Conservation (phyloP, 2,797 vertebrate species). For the Rhinella marina region DNA sequence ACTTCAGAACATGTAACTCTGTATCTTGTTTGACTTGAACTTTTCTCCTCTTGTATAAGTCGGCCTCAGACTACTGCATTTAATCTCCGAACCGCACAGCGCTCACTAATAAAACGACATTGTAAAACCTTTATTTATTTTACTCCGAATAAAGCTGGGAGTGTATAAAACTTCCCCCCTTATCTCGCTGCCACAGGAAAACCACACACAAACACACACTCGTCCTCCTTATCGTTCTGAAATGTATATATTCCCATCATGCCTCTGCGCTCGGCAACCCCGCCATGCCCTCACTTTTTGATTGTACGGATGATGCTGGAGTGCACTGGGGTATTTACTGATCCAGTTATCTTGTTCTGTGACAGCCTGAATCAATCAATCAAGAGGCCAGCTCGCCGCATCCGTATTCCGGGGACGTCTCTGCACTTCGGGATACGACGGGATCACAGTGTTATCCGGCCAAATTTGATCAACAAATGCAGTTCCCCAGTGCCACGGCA, state of each 20-base stretch:
- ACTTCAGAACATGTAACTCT: not conserved
- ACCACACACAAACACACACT: slow-evolving; percentile 66
- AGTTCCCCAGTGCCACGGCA: slow-evolving; percentile 88
- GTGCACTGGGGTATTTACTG: slow-evolving; percentile 89
- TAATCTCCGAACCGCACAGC: slow-evolving; percentile 39
- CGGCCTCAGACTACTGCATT: not conserved
- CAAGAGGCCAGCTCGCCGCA: slow-evolving; percentile 77
- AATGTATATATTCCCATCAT: slow-evolving; percentile 80
- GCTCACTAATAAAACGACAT: slow-evolving; percentile 50
- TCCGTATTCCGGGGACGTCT: slow-evolving; percentile 85
- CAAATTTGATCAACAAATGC: slow-evolving; percentile 97
- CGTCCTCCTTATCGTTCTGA: slow-evolving; percentile 67
- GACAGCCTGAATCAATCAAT: slow-evolving; percentile 97
- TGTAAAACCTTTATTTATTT: slow-evolving; percentile 55
- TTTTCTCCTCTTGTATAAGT: slow-evolving; percentile 19
- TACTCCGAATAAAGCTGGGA: slow-evolving; percentile 45
- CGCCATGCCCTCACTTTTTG: slow-evolving; percentile 78
- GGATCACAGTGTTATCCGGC: slow-evolving; percentile 86
- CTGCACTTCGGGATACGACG: slow-evolving; percentile 81
- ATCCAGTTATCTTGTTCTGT: slow-evolving; percentile 96
- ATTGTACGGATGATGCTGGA: slow-evolving; percentile 80
- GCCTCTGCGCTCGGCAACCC: slow-evolving; percentile 75
- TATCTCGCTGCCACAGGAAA: slow-evolving; percentile 65
- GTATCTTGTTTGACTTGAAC: slow-evolving; percentile 32
- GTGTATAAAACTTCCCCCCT: slow-evolving; percentile 51